phyloP scores from a whole-genome alignment of 2,888 invertebrate genomes.

The Microctonus brassicae region DNA sequence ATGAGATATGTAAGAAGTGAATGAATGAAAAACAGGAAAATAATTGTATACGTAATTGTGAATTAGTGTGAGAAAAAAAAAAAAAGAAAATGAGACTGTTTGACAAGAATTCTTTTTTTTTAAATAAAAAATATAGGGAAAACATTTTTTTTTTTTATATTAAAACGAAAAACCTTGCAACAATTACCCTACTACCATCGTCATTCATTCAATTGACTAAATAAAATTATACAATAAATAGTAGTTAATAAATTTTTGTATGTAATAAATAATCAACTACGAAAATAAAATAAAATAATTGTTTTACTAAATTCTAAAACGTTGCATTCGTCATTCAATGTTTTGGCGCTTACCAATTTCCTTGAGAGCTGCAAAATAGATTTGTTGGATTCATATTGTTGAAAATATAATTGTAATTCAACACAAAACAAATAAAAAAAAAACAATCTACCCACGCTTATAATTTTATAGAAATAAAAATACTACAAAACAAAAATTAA shows the following conservation, averaged over 20 bases:
- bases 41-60: slow-evolving; percentile 17
- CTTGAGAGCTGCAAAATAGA: slow-evolving; percentile 69
- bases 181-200: slow-evolving; percentile 41
- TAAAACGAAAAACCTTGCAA: slow-evolving; percentile 39
- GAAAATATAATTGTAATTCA: slow-evolving; percentile 13
- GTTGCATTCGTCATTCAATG: slow-evolving; percentile 62
- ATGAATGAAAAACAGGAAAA: slow-evolving; percentile 43
- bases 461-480: slow-evolving; percentile 35
- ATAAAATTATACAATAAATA: slow-evolving; percentile 3
- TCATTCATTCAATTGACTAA: background rate
- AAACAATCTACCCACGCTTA: slow-evolving; percentile 52
- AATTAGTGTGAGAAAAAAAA: too few species aligned
- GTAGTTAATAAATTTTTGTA: slow-evolving; percentile 1
- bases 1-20: slow-evolving; percentile 21
- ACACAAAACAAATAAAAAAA: slow-evolving; percentile 37
- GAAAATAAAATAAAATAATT: slow-evolving; percentile 42
- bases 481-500: slow-evolving; percentile 16
- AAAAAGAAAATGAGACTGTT: slow-evolving; percentile 24
- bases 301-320: slow-evolving; percentile 50
- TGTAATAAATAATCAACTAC: slow-evolving; percentile 22
- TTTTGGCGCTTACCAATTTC: slow-evolving; percentile 68
- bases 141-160: slow-evolving; percentile 25
- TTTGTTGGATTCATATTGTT: slow-evolving; percentile 54
- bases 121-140: slow-evolving; percentile 41
- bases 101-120: slow-evolving; percentile 29